Evolutionary conservation across 2,888 invertebrate species (phyloP), one percentile per base, ranked within the genome.

Genomic region (Neoaliturus tenellus): DNA sequence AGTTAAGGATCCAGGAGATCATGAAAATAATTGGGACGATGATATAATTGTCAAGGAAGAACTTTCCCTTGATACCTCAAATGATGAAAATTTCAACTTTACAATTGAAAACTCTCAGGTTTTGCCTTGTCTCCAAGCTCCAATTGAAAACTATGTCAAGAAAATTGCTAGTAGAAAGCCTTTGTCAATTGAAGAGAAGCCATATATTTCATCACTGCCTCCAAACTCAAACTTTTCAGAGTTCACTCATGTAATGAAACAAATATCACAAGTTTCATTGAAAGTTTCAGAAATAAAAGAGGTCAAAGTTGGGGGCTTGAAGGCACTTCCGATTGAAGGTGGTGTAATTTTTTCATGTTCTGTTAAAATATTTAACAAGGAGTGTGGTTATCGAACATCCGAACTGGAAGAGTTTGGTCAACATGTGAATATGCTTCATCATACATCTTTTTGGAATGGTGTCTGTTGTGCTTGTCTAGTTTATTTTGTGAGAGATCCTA

Each of bases 211-310:
- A 35, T 78, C 33, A 33, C 33, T 55, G 20, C 78, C 78, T 31
- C 33, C 10, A 20, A 78, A 78, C 25, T 51, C 55, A 1, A 55
- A 78, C 35, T 51, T 55, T 4, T 51, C 78, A 20, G 78, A 78
- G n/a, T 78, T 78, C 35, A 78, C 33, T 78, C 25, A 55, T 23
- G 35, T 78, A 35, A 78, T 78, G 78, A 51, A 78, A 35, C 48
- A 78, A 20, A 78, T 78, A n/a, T 33, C 33, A 1, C 31, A 55
- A 31, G 25, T 51, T 31, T 31, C 48, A 14, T n/a, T 78, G 10
- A 78, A 78, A 78, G 17, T 28, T 14, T 31, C 31, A 55, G 78
- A 78, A n/a, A 20, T n/a, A 8, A 31, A 55, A 55, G 55, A 78
- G 35, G 35, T 78, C 12, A 78, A 28, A 55, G 78, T 78, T 6